Evolutionary conservation across 2,888 invertebrate genomes (phyloP), one percentile per base, ranked within the genome.

Genomic region (Gortyna flavago): DNA sequence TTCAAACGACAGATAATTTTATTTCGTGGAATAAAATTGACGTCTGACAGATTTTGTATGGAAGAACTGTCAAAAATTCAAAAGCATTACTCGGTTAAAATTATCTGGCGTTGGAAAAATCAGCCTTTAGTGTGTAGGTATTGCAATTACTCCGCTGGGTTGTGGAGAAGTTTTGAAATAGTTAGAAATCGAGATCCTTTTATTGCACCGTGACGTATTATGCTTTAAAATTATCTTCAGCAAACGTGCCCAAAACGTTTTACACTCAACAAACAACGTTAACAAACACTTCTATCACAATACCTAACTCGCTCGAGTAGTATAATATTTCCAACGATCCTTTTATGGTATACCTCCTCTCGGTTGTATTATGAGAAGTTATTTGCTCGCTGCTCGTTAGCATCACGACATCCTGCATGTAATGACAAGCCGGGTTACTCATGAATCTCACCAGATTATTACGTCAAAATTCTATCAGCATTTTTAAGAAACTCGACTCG

Each of bases 351-450:
- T 84, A 86, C 84, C 79, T 81, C 77, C 78, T 85, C 82, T 87
- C 77, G 82, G 69, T 77, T 84, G 80, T 86, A 88, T 87, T 89
- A 93, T 93, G 93, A 93, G 90, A 92, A 94, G 94, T 93, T 95
- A 94, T 95, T 95, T 94, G 93, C 93, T 92, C 88, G 87, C 88
- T 89, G 91, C 95, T 95, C 94, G 93, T 95, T 95, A 95, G 92
- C 89, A 85, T 90, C 90, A 92, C 91, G 90, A 93, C 93, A 93
- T 93, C 92, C 93, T 93, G 93, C 88, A 90, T 91, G 90, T 93
- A 94, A 94, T 91, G 92, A 92, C 92, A 92, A 90, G 87, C 90
- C 87, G 87, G 89, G 80, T 75, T 90, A 90, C 90, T 90, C 90
- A 89, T 88, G 90, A 90, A 90, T 90, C 89, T 90, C 88, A 75